These are phyloP conservation scores for Diaprepes abbreviatus DNA, from an alignment of 2,888 invertebrate genomes.

Conservation along the genomic window DNA sequence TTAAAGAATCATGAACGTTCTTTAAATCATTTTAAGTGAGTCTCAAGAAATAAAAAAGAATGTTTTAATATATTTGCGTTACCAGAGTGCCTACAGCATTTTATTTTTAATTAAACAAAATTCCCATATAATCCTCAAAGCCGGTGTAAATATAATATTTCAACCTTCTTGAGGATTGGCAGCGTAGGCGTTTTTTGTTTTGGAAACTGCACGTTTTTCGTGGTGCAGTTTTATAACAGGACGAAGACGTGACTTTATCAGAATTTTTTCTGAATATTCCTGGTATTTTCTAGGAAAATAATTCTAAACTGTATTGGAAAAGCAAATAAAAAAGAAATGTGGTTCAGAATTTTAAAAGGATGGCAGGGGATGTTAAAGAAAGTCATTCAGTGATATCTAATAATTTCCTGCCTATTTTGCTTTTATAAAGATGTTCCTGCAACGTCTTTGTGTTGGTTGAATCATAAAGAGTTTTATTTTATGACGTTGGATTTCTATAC, in stretches of 20 bases:
- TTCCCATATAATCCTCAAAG: no score
- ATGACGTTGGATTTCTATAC: not conserved
- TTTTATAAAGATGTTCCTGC: constrained; percentile 8
- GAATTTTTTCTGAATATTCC: not conserved
- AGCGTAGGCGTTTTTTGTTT: no score
- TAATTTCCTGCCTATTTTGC: constrained; percentile 19
- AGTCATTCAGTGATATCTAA: constrained; percentile 14
- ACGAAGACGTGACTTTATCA: not conserved
- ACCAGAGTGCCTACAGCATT: no score
- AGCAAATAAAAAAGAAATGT: constrained; percentile 1
- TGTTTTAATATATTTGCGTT: no score
- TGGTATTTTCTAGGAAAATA: not conserved
- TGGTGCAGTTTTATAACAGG: not conserved
- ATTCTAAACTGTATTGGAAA: not conserved
- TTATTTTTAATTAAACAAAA: no score
- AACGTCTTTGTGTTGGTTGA: not conserved
- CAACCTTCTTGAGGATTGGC: no score
- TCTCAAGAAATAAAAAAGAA: no score
- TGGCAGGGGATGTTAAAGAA: constrained; percentile 3
- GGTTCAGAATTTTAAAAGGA: constrained; percentile 10
- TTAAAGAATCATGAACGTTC: no score
- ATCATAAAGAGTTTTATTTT: constrained; percentile 1
- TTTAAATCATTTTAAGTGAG: no score
- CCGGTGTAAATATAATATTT: no score
- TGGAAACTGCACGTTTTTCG: no score